phyloP scores from a whole-genome alignment of 2,113 vertebrate genomes.

The Meriones unguiculatus region DNA sequence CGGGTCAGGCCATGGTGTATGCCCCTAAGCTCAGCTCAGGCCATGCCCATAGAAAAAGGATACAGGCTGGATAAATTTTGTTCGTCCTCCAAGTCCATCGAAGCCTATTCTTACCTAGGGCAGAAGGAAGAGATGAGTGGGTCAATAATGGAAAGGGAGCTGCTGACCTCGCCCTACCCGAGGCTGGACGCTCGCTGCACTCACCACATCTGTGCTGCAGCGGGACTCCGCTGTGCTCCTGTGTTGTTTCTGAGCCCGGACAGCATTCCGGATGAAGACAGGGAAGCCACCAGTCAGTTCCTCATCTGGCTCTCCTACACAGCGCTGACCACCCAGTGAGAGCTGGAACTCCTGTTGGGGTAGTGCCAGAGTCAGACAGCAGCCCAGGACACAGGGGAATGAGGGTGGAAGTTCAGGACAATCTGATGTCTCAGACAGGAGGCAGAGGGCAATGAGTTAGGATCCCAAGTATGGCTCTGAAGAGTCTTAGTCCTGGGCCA shows the following conservation, averaged over 20 bases:
- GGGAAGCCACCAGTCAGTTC: slow-evolving; percentile 86
- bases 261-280: slow-evolving; percentile 92
- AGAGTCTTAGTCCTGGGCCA: background rate
- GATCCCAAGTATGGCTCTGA: background rate
- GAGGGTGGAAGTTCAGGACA: background rate
- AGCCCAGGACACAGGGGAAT: background rate
- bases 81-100: slow-evolving; percentile 96
- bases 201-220: slow-evolving; percentile 88
- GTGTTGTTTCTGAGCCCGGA: slow-evolving; percentile 91
- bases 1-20: background rate
- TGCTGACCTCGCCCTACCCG: background rate
- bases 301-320: slow-evolving; percentile 85
- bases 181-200: slow-evolving; percentile 61
- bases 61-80: slow-evolving; percentile 97
- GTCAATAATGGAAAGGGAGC: background rate
- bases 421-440: background rate
- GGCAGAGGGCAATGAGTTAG: background rate
- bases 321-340: slow-evolving; percentile 78
- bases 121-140: slow-evolving; percentile 65
- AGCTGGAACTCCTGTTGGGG: slow-evolving; percentile 59
- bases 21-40: background rate
- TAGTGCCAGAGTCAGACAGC: slow-evolving; percentile 24
- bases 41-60: slow-evolving; percentile 87
- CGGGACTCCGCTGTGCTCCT: slow-evolving; percentile 87
- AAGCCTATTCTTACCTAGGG: slow-evolving; percentile 93